phyloP scores from a whole-genome alignment of 2,113 vertebrate genomes.

The Orthonyx spaldingii region DNA sequence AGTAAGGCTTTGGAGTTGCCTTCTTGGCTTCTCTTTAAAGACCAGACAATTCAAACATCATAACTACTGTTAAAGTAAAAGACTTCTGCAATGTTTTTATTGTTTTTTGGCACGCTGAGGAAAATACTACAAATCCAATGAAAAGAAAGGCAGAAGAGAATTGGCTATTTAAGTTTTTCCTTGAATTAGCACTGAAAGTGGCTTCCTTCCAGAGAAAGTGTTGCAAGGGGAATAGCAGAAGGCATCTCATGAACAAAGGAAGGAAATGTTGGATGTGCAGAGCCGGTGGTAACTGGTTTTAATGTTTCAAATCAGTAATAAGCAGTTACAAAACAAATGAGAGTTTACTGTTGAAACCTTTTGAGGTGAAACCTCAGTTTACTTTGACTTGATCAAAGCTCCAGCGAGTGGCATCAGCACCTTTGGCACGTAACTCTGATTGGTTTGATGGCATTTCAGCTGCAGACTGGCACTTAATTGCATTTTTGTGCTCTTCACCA shows the following conservation, averaged over 20 bases:
- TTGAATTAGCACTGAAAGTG: constrained; percentile 41
- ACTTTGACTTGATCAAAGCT: not conserved
- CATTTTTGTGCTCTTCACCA: not conserved
- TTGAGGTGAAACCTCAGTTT: constrained; percentile 48
- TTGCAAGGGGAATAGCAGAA: constrained; percentile 38
- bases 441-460: not conserved
- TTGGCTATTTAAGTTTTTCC: not conserved
- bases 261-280: constrained; percentile 13
- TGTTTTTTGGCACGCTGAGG: not conserved
- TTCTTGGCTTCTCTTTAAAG: constrained; percentile 22
- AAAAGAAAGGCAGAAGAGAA: constrained; percentile 35
- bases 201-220: constrained; percentile 52
- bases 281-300: constrained; percentile 33
- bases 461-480: not conserved
- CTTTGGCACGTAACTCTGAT: not conserved
- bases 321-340: constrained; percentile 32
- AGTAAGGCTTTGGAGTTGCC: not conserved
- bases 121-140: not conserved
- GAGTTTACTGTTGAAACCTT: constrained; percentile 39
- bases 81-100: not conserved
- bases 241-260: constrained; percentile 37
- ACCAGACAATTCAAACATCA: not conserved
- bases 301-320: constrained; percentile 27
- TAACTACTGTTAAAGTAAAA: constrained; percentile 33
- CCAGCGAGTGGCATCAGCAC: not conserved